phyloP scores from a whole-genome alignment of 2,888 invertebrate genomes.

The Ariolimax columbianus region DNA sequence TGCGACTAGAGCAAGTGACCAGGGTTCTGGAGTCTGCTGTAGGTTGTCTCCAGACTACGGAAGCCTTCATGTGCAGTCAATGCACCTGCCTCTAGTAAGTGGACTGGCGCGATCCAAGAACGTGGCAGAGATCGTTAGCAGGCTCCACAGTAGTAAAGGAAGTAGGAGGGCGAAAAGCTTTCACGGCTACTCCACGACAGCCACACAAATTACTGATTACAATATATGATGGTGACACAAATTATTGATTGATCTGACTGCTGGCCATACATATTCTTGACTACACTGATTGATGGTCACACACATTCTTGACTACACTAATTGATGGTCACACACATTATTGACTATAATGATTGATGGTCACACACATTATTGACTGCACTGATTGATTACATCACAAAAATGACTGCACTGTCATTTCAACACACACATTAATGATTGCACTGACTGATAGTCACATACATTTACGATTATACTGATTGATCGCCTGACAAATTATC shows the following conservation, averaged over 20 bases:
- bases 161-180: not conserved
- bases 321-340: not conserved
- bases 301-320: not conserved
- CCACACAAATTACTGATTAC: slow-evolving; percentile 26
- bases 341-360: not conserved
- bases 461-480: too few relatives aligned
- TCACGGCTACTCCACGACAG: slow-evolving; percentile 21
- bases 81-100: slow-evolving; percentile 51
- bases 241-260: not conserved
- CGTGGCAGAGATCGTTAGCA: slow-evolving; percentile 52
- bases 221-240: not conserved
- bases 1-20: slow-evolving; percentile 45
- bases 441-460: too few relatives aligned
- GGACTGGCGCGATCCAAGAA: slow-evolving; percentile 50
- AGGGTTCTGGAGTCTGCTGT: slow-evolving; percentile 35
- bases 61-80: slow-evolving; percentile 24
- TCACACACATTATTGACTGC: not conserved
- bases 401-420: too few relatives aligned
- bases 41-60: slow-evolving; percentile 27
- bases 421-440: not conserved
- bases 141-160: slow-evolving; percentile 41
- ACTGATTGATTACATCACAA: not conserved
- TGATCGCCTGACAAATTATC: too few relatives aligned
- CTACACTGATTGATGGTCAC: not conserved
- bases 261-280: not conserved